Base-by-base conservation (phyloP, 2,797 vertebrate genomes). In the Acanthornis magna region DNA sequence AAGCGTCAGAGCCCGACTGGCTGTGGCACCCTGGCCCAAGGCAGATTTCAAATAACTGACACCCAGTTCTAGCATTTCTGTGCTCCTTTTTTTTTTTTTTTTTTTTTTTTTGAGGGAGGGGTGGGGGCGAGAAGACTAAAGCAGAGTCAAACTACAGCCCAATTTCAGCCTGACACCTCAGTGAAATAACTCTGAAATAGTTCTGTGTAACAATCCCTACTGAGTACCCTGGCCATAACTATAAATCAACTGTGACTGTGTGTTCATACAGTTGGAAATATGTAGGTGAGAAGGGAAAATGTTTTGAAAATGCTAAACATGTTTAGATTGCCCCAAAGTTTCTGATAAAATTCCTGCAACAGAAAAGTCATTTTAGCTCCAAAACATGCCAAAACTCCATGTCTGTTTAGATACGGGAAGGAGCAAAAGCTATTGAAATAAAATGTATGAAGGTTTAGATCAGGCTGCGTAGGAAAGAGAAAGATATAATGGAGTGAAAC, bases 121-220 rank as follows among this genome's bases (percentile, higher is more conserved):
- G 13, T 88, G 74, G 80, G 92, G 45, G 61, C 85, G 91, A 93
- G 61, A 93, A 96, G 94, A 72, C 22, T 82, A 83, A 97, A 97
- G 23, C 86, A 91, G 88, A 91, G 92, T 70, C 84, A 91, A 93
- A 91, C 94, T 83, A 60, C 89, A 95, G 94, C 82, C 93, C 1
- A 11, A 91, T 96, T 85, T 94, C 95, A 93, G 96, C 77, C 96
- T 85, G 93, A 96, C 97, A 97, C 96, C 95, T 96, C 73, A 29
- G 94, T 4, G 7, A 95, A 97, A 96, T 85, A 95, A 95, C 95
- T 93, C 73, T 73, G 94, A 95, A 96, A 95, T 82, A 95, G 76
- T 63, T 96, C 91, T 80, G 81, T 1, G 67, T 96, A 97, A 93
- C 95, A 93, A 95, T 89, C 95, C 80, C 91, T 96, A 95, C 95